A percentile compares a stretch with the other conserved stretches of the same genome.
phyloP scores from a whole-genome alignment of 2,888 invertebrate species.

The Conistra vaccinii region DNA sequence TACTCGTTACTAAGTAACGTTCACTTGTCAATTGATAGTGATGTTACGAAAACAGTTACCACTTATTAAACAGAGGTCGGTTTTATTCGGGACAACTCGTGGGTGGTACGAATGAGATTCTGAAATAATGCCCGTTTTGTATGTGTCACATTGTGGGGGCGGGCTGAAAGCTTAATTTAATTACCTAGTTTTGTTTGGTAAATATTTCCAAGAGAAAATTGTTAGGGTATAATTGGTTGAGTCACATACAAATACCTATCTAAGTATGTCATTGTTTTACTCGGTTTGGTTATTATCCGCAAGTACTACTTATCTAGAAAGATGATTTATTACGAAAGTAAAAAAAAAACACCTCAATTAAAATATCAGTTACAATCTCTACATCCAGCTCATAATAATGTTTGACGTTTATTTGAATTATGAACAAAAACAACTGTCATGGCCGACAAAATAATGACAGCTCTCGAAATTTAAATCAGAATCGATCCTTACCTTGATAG shows the following conservation, averaged over 20 bases:
- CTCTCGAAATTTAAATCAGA: background rate
- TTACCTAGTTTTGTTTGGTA: slow-evolving; percentile 51
- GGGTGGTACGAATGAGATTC: slow-evolving; percentile 65
- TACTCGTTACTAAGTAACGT: slow-evolving; percentile 59
- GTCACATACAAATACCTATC: slow-evolving; percentile 5
- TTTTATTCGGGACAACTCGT: slow-evolving; percentile 72
- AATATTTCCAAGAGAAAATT: slow-evolving; percentile 46
- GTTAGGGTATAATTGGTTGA: slow-evolving; percentile 46
- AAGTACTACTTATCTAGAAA: background rate
- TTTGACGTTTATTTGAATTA: background rate
- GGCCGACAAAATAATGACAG: background rate
- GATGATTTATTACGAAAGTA: background rate
- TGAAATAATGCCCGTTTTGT: slow-evolving; percentile 67
- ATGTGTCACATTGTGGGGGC: slow-evolving; percentile 63
- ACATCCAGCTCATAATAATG: background rate
- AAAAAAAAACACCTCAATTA: background rate
- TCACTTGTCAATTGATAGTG: slow-evolving; percentile 66
- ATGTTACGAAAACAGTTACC: slow-evolving; percentile 68
- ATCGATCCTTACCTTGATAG: slow-evolving; percentile 96
- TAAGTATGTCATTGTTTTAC: background rate
- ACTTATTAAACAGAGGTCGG: slow-evolving; percentile 70
- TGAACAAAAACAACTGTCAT: slow-evolving; percentile 1
- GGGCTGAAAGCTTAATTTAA: slow-evolving; percentile 61
- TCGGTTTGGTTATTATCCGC: background rate
- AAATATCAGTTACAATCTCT: background rate